phyloP scores from a whole-genome alignment of 2,888 invertebrate genomes.

The Napeogenes inachia region DNA sequence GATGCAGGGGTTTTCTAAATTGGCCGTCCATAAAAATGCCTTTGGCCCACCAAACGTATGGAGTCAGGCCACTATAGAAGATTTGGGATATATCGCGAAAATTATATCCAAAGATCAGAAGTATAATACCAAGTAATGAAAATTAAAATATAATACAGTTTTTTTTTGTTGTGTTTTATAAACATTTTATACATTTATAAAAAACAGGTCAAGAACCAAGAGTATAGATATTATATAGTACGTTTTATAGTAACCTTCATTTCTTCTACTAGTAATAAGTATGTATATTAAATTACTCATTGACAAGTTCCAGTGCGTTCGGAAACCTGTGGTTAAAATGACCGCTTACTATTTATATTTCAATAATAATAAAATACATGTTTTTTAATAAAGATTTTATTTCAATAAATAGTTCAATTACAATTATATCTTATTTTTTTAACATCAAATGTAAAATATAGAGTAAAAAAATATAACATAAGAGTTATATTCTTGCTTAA shows the following conservation, averaged over 20 bases:
- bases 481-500: too few relatives aligned
- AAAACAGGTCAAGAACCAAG: background rate
- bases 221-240: background rate
- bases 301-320: background rate
- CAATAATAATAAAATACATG: too few relatives aligned
- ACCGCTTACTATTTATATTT: too few relatives aligned
- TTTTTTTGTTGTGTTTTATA: too few relatives aligned
- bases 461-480: too few relatives aligned
- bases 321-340: background rate
- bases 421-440: too few relatives aligned
- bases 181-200: background rate
- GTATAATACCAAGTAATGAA: slow-evolving; percentile 11
- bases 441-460: too few relatives aligned
- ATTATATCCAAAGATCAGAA: slow-evolving; percentile 40
- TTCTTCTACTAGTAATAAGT: background rate
- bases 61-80: slow-evolving; percentile 51
- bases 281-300: slow-evolving; percentile 1
- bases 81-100: slow-evolving; percentile 62
- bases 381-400: too few relatives aligned
- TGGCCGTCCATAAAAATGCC: slow-evolving; percentile 60
- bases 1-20: slow-evolving; percentile 61
- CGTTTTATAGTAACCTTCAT: background rate
- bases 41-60: slow-evolving; percentile 65
- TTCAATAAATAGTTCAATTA: too few relatives aligned
- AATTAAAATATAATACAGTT: background rate